phyloP scores from a whole-genome alignment of 2,797 vertebrate species.

The Cygnus olor region DNA sequence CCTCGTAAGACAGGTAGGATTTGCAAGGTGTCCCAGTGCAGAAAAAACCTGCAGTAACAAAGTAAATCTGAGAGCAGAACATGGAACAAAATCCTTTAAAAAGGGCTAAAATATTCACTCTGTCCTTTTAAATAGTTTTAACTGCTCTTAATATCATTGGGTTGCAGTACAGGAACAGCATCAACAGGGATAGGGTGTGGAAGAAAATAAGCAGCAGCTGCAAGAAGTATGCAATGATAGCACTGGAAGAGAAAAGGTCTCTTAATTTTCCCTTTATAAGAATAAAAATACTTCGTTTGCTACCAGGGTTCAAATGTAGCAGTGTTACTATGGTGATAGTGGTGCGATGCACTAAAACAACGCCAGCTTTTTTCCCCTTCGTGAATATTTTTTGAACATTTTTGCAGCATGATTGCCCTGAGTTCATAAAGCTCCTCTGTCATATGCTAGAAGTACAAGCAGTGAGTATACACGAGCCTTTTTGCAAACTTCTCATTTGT shows the following conservation, averaged over 20 bases:
- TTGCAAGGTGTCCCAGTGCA: background rate
- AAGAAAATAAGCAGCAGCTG: constrained; percentile 48
- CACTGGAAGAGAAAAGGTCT: background rate
- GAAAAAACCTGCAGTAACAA: background rate
- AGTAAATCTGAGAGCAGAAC: background rate
- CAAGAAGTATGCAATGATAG: background rate
- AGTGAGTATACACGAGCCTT: background rate
- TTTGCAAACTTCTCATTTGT: background rate
- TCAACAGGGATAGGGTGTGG: constrained; percentile 26
- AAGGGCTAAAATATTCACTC: background rate
- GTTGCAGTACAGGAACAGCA: background rate
- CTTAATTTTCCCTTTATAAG: background rate
- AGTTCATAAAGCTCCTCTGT: constrained; percentile 1
- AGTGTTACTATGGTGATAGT: background rate
- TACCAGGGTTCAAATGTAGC: background rate
- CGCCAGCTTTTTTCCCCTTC: background rate
- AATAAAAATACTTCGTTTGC: constrained; percentile 21
- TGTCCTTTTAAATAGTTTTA: background rate
- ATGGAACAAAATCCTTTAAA: background rate
- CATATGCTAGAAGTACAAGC: background rate
- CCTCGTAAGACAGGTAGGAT: background rate
- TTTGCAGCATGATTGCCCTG: background rate
- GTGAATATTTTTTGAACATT: background rate
- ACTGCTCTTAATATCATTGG: background rate
- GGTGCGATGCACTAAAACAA: background rate